Conservation (phyloP, 2,113 vertebrate species). For the Callithrix jacchus region DNA sequence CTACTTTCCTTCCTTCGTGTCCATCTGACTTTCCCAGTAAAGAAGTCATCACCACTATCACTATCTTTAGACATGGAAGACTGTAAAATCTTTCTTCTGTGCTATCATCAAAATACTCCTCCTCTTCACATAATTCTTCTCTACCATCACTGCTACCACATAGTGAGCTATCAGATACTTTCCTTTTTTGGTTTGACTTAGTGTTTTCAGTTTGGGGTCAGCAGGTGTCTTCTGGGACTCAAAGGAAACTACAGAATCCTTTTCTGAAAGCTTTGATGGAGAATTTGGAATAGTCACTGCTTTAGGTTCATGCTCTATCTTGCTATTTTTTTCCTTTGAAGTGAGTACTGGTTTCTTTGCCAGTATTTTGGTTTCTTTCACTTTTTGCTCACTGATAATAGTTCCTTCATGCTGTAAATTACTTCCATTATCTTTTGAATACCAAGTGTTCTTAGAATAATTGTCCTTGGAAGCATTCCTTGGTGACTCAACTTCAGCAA, state of each 20-base stretch:
- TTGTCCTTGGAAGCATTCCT: constrained; percentile 73
- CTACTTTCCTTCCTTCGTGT: constrained; percentile 86
- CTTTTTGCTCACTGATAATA: constrained; percentile 37
- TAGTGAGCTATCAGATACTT: not conserved
- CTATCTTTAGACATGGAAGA: constrained; percentile 90
- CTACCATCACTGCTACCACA: constrained; percentile 77
- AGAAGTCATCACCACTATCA: constrained; percentile 91
- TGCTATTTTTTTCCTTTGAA: constrained; percentile 46
- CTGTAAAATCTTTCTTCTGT: constrained; percentile 96
- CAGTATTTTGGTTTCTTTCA: constrained; percentile 50
- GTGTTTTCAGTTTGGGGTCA: constrained; percentile 56
- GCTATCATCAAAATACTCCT: constrained; percentile 94
- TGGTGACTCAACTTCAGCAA: constrained; percentile 53
- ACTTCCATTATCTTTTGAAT: constrained; percentile 49
- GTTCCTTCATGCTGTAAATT: constrained; percentile 50
- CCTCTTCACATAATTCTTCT: constrained; percentile 80
- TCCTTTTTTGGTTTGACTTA: constrained; percentile 34
- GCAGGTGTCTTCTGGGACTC: constrained; percentile 46
- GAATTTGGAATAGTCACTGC: not conserved
- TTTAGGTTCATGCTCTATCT: constrained; percentile 52
- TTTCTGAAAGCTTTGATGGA: constrained; percentile 26
- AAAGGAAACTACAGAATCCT: not conserved
- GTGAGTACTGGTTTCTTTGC: constrained; percentile 39
- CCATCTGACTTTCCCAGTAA: constrained; percentile 92
- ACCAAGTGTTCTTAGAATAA: constrained; percentile 21